Evolutionary conservation across 1,140 invertebrate species (phyloP).

Genomic region (Papilio polyxenes): DNA sequence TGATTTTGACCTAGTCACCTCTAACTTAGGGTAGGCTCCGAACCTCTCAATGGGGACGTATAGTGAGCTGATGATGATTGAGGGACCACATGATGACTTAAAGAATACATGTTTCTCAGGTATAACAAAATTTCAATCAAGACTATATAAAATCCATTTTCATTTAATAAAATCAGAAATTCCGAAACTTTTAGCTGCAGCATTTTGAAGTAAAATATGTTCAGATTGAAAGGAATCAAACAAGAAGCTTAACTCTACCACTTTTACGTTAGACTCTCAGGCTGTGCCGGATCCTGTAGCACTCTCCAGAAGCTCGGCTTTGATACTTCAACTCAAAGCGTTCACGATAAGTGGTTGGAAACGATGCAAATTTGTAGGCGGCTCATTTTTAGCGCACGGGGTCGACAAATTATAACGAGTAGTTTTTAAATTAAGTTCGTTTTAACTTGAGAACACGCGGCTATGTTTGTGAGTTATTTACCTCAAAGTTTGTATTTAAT

Average conservation of each 20-base stretch:
- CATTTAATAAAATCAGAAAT: too few relatives aligned
- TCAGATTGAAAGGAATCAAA: not conserved
- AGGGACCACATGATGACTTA: too few relatives aligned
- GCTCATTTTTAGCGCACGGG: slow-evolving; percentile 21
- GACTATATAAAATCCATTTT: too few relatives aligned
- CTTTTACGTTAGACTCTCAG: not conserved
- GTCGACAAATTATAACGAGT: slow-evolving; percentile 25
- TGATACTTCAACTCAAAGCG: slow-evolving; percentile 6
- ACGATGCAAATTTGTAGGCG: slow-evolving; percentile 21
- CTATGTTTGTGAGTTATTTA: not conserved
- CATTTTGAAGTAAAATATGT: not conserved
- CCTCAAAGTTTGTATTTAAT: too few relatives aligned
- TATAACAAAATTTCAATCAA: too few relatives aligned
- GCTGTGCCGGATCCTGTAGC: slow-evolving; percentile 3
- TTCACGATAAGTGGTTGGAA: slow-evolving; percentile 12
- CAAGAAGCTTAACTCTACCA: slow-evolving; percentile 8
- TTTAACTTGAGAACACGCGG: not conserved
- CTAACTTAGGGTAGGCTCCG: too few relatives aligned
- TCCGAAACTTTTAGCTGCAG: too few relatives aligned
- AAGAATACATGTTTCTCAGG: too few relatives aligned
- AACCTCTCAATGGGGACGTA: too few relatives aligned
- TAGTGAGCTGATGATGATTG: too few relatives aligned
- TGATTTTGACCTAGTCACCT: too few relatives aligned
- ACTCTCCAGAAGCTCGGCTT: not conserved
- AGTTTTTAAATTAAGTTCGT: slow-evolving; percentile 5